Conservation (phyloP, 2,797 vertebrate genomes). For the Cottoperca gobio region DNA sequence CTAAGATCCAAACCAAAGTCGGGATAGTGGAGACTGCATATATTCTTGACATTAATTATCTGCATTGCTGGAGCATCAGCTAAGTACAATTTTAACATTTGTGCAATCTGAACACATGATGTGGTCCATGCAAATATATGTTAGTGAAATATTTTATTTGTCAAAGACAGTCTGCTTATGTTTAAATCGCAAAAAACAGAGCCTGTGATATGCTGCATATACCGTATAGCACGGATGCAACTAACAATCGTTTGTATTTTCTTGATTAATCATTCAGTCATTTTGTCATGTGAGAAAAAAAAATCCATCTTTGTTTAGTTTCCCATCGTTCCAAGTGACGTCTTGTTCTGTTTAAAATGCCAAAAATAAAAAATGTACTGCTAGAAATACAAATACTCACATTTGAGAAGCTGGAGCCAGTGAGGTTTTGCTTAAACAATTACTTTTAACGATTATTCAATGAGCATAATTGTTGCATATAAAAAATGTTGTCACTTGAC, state of each 20-base stretch:
- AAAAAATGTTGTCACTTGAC: background rate
- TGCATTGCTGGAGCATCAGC: background rate
- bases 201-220: background rate
- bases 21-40: background rate
- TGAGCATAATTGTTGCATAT: background rate
- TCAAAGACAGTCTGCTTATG: background rate
- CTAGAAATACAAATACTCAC: background rate
- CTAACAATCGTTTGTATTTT: background rate
- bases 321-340: background rate
- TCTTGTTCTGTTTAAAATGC: background rate
- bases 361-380: background rate
- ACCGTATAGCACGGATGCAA: background rate
- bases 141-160: background rate
- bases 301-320: background rate
- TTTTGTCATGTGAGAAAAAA: background rate
- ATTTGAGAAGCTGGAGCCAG: background rate
- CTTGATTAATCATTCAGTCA: background rate
- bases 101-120: background rate
- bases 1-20: background rate
- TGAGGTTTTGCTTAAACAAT: background rate
- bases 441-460: background rate
- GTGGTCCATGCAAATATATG: background rate
- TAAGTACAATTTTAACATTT: background rate
- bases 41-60: background rate
- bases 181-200: constrained; percentile 1